These are phyloP conservation scores for Ameiurus melas DNA, from an alignment of 2,113 vertebrate genomes.

Conservation along the genomic window DNA sequence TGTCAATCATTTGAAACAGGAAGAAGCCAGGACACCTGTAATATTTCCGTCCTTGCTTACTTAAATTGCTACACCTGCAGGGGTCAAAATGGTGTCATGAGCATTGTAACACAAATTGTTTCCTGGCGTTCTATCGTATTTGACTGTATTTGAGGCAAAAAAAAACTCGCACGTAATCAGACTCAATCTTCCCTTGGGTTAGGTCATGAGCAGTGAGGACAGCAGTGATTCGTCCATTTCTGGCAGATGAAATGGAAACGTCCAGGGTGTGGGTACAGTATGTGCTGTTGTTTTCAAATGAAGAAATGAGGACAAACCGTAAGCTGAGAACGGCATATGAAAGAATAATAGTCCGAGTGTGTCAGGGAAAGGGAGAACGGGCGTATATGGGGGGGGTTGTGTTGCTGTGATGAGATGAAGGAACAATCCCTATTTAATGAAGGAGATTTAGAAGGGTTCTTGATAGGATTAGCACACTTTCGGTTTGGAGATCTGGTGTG, in stretches of 20 bases:
- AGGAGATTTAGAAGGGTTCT: conserved; percentile 49
- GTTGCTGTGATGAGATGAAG: conserved; percentile 38
- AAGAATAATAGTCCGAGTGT: conserved; percentile 9
- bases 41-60: background rate
- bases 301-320: background rate
- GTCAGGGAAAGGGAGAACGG: background rate
- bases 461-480: conserved; percentile 48
- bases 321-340: conserved; percentile 7
- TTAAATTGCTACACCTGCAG: background rate
- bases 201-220: background rate
- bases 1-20: background rate
- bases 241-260: background rate
- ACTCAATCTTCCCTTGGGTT: background rate
- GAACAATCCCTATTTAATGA: conserved; percentile 53
- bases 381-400: background rate
- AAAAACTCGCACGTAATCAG: background rate
- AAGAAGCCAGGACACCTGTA: background rate
- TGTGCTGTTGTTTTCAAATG: background rate
- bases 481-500: conserved; percentile 32
- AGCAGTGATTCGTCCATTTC: background rate
- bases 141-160: background rate
- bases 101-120: background rate
- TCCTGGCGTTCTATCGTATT: background rate
- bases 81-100: background rate
- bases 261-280: background rate